Conservation (phyloP, 2,888 invertebrate genomes). For the Mythimna loreyi region DNA sequence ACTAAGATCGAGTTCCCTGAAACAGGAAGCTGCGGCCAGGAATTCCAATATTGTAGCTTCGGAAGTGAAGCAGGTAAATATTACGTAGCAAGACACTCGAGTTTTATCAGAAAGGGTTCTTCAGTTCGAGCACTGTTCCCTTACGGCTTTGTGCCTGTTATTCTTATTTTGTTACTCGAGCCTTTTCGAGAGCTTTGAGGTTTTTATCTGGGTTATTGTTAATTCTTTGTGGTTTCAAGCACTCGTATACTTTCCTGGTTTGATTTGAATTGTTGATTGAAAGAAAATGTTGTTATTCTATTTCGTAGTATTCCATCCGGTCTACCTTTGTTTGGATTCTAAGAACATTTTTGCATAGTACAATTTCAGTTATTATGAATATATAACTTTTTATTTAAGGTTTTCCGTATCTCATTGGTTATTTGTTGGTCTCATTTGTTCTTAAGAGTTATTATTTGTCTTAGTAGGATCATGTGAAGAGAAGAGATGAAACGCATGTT, state of each 20-base stretch:
- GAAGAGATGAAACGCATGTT: too few relatives aligned
- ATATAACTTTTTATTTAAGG: not conserved
- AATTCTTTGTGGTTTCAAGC: conserved; percentile 50
- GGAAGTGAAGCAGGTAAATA: conserved; percentile 59
- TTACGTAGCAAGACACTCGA: conserved; percentile 49
- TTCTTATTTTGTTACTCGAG: conserved; percentile 46
- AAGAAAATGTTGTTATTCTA: conserved; percentile 4
- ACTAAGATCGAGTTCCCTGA: conserved; percentile 42
- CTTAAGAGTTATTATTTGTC: too few relatives aligned
- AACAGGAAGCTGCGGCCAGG: conserved; percentile 29
- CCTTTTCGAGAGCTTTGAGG: conserved; percentile 27
- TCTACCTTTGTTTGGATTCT: not conserved
- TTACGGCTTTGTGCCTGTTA: conserved; percentile 50
- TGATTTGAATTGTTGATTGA: conserved; percentile 2
- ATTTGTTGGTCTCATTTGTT: not conserved
- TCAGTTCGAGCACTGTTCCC: conserved; percentile 41
- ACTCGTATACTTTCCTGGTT: conserved; percentile 1
- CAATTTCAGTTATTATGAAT: not conserved
- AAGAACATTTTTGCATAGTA: not conserved
- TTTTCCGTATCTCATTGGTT: not conserved
- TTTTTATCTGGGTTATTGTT: conserved; percentile 50
- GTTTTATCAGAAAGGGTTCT: conserved; percentile 57
- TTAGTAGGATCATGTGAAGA: too few relatives aligned
- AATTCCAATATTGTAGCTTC: conserved; percentile 60
- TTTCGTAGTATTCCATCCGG: not conserved